Base-by-base conservation (phyloP, 2,113 vertebrate genomes). In the Anguilla japonica region DNA sequence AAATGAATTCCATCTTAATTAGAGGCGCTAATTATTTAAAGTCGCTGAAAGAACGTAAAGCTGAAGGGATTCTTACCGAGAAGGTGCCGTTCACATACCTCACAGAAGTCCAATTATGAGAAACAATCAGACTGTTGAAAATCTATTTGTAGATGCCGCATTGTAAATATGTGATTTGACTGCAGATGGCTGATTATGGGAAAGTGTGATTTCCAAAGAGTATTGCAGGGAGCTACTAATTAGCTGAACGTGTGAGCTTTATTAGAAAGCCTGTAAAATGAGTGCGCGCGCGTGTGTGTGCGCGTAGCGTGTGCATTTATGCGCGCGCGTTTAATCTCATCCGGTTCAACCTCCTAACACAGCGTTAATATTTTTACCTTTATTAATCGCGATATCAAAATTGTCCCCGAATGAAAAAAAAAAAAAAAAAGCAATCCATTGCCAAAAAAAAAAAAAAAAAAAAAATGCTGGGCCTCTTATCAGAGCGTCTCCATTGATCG, bases 1-100 rank as follows among this genome's bases (percentile, higher is more conserved):
- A 79, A 81, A 71, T 57, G 41, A 84, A 84, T 84, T 81, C 83
- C 22, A 63, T 84, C 83, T 71, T 87, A 85, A 85, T 85, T 85
- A 60, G 82, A 18, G 83, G 56, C 83, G 26, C 79, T 88, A 29
- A 84, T 84, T 26, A 85, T 85, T 85, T 85, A 46, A 85, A 79
- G 50, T 34, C 40, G 41, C 39, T 81, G 53, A 57, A 22, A n/a
- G 40, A 81, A 63, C 83, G 63, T 79, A 90, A 84, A 88, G 82
- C 83, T 80, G 87, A 87, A 82, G 82, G 71, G 83, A 86, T 75
- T 84, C 63, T 43, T 22, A 80, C 22, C 29, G 40, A 34, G 56
- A 46, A 80, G 63, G 82, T 81, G 22, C 22, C 53, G 41, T 8
- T 26, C 41, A n/a, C 41, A 57, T 63, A 53, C 57, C 83, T 80